Evolutionary conservation across 37 sponge, comb jelly and placozoan species (phyloP).

Genomic region (Oscarella lobularis): DNA sequence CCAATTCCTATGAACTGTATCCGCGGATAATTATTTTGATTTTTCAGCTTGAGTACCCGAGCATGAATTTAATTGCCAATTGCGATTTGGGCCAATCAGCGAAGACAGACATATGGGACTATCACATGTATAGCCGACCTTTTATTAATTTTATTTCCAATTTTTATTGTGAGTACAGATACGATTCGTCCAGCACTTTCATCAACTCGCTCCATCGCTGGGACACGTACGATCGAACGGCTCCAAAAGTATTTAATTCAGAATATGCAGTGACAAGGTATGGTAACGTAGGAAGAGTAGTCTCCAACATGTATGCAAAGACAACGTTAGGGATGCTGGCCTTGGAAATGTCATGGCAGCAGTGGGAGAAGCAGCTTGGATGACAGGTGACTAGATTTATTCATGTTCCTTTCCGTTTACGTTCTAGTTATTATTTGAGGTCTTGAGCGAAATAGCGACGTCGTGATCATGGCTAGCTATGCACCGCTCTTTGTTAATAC

Average conservation of each 20-base stretch:
- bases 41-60: not conserved
- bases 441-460: constrained; percentile 4
- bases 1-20: not conserved
- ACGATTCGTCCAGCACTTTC: not conserved
- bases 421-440: not conserved
- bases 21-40: not conserved
- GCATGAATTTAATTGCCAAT: constrained; percentile 1
- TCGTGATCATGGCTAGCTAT: constrained; percentile 5
- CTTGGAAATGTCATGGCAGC: not conserved
- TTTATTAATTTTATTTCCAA: not conserved
- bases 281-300: not conserved
- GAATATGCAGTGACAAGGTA: constrained; percentile 3
- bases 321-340: constrained; percentile 1
- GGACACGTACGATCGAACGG: constrained; percentile 1
- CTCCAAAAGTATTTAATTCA: not conserved
- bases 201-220: not conserved
- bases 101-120: not conserved
- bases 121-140: constrained; percentile 10
- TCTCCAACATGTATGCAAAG: not conserved
- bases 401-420: not conserved
- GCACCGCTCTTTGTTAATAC: constrained; percentile 5
- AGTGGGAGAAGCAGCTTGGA: constrained; percentile 8
- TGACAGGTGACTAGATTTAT: not conserved
- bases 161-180: not conserved
- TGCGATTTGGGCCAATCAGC: constrained; percentile 2